Percentiles rank a stretch among this genome's conserved stretches.
These are phyloP conservation scores for Pseudochromis fuscus DNA, from an alignment of 2,797 vertebrate species.

Conservation along the genomic window DNA sequence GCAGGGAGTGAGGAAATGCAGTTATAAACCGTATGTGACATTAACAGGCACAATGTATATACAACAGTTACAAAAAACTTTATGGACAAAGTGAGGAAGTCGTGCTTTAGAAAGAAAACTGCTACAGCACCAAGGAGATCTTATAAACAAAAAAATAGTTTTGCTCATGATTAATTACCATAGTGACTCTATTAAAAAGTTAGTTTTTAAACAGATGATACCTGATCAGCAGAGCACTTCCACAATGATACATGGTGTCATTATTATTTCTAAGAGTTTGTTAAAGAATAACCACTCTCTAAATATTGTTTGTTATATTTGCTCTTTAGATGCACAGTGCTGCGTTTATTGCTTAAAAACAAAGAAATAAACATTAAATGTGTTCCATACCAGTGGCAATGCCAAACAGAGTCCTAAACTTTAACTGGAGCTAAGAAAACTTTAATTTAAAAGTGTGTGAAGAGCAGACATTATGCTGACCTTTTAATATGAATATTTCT, in stretches of 20 bases:
- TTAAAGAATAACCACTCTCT: neutral
- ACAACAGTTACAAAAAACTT: slow-evolving; percentile 16
- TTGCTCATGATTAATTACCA: too few relatives aligned
- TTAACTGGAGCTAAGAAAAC: neutral
- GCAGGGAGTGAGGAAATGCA: slow-evolving; percentile 9
- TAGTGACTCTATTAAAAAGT: neutral
- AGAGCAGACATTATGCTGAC: slow-evolving; percentile 2
- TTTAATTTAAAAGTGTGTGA: neutral
- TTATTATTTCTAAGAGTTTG: slow-evolving; percentile 6
- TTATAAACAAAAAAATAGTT: too few relatives aligned
- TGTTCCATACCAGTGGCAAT: neutral
- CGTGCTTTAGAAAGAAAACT: slow-evolving; percentile 16
- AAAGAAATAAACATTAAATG: neutral
- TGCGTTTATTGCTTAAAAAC: slow-evolving; percentile 10
- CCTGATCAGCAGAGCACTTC: slow-evolving; percentile 2
- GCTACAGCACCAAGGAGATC: slow-evolving; percentile 19
- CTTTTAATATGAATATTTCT: neutral
- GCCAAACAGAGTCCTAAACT: slow-evolving; percentile 5
- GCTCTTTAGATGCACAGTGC: neutral
- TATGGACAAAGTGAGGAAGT: slow-evolving; percentile 19
- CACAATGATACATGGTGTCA: neutral
- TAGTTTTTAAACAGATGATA: neutral
- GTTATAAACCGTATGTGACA: slow-evolving; percentile 19
- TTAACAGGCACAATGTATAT: slow-evolving; percentile 56
- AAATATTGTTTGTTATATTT: neutral